These are phyloP conservation scores for Ophion obscuratus DNA, from an alignment of 2,888 invertebrate species.

Conservation along the genomic window DNA sequence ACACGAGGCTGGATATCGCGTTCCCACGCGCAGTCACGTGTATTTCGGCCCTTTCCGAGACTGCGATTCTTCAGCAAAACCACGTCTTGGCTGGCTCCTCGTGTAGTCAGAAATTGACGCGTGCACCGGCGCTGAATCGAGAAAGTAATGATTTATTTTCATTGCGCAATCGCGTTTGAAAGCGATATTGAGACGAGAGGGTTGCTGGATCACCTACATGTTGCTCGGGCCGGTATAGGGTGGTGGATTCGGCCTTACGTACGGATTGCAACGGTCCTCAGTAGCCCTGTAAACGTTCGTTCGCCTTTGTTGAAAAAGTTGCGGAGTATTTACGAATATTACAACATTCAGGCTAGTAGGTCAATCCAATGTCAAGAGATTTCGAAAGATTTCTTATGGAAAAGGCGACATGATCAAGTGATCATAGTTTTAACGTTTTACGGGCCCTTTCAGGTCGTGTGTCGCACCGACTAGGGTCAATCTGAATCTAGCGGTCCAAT, in stretches of 20 bases:
- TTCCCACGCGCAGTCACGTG: slow-evolving; percentile 45
- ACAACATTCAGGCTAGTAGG: too few species aligned
- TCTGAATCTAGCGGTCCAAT: too few species aligned
- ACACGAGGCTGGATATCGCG: slow-evolving; percentile 62
- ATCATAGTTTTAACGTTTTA: too few species aligned
- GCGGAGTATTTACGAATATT: neutral
- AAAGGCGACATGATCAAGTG: too few species aligned
- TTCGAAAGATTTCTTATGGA: neutral
- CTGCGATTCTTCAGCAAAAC: slow-evolving; percentile 84
- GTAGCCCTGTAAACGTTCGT: slow-evolving; percentile 71
- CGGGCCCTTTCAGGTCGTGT: too few species aligned
- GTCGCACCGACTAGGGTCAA: too few species aligned
- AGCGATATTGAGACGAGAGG: slow-evolving; percentile 7
- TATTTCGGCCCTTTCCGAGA: slow-evolving; percentile 46
- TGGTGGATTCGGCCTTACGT: slow-evolving; percentile 86
- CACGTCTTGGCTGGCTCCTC: slow-evolving; percentile 85
- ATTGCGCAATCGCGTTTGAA: slow-evolving; percentile 22
- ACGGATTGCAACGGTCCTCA: slow-evolving; percentile 79
- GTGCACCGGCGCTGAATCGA: slow-evolving; percentile 75
- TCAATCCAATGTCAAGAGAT: too few species aligned
- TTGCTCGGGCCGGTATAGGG: slow-evolving; percentile 86
- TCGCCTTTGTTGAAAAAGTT: neutral
- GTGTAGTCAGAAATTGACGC: slow-evolving; percentile 86
- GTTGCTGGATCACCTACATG: slow-evolving; percentile 76
- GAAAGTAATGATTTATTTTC: slow-evolving; percentile 6